Evolutionary conservation across 2,113 vertebrate species (phyloP).

Genomic region (Oreotragus oreotragus): DNA sequence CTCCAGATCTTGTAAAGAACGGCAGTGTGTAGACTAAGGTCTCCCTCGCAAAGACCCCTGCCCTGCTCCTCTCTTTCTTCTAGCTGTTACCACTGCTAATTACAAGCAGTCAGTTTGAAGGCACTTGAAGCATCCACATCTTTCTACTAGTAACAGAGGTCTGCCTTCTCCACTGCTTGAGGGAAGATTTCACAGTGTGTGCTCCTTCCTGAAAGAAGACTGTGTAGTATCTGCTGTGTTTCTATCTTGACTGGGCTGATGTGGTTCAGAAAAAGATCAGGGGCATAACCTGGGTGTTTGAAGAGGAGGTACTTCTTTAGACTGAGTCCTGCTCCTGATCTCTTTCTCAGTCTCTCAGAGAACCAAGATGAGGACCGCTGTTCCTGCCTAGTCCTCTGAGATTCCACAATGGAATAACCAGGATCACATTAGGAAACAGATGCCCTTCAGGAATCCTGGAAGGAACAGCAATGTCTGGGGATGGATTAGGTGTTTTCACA

Average conservation of each 20-base stretch:
- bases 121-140: not conserved
- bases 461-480: not conserved
- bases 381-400: not conserved
- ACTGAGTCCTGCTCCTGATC: not conserved
- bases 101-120: too few species aligned
- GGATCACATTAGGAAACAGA: not conserved
- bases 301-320: not conserved
- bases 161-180: not conserved
- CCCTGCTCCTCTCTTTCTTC: not conserved
- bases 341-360: not conserved
- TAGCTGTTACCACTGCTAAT: not conserved
- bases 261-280: not conserved
- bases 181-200: rapidly evolving
- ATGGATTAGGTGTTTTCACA: not conserved
- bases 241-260: not conserved
- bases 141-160: not conserved
- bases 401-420: not conserved
- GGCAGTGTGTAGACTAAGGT: too few species aligned
- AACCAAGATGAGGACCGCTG: not conserved
- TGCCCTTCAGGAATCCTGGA: not conserved
- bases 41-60: too few species aligned
- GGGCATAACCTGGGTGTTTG: not conserved
- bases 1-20: too few species aligned
- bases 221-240: rapidly evolving
- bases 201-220: not conserved